Evolutionary conservation across 2,113 vertebrate species (phyloP), one percentile per base, ranked within the genome.

Genomic region (Cryptotis parvus): DNA sequence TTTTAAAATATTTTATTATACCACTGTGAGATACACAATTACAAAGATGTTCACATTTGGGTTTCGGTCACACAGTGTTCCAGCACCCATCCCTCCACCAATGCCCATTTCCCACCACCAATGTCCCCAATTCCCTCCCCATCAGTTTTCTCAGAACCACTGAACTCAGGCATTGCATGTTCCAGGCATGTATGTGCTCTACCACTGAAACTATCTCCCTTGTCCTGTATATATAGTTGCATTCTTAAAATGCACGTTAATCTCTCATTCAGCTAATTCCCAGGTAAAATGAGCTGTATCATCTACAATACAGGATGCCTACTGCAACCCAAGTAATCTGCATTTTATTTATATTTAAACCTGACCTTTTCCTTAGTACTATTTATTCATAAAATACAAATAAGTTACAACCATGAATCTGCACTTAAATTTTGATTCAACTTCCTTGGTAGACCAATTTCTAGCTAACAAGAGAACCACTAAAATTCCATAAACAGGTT

Each of bases 401-500:
- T 55, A 83, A 85, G 43, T 24, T 39, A 39, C 11, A 31, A 22
- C 2, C 26, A 33, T 18, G 29, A 26, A 15, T 37, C 22, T 15
- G 33, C 33, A 37, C n/a, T 45, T 86, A 52, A 39, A 88, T 68
- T 93, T 35, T 35, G 15, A 45, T 4, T 2, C 8, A 76, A 49
- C 24, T 65, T 69, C 9, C 18, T 45, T 86, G 61, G 43, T 9
- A 68, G 4, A 6, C 61, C 76, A n/a, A 9, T n/a, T 75, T 86
- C 52, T 75, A 6, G 22, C 22, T 41, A 78, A 63, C 33, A 49
- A 35, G 31, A 80, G 35, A 86, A 75, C 33, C 27, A 84, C 63
- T 52, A 74, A 45, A 84, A 80, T 61, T 91, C 74, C 52, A 69
- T n/a, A 66, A 81, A 72, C 33, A 22, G 43, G 33, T 72, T 74